Conservation (phyloP, 2,113 vertebrate genomes). For the Erythrocebus patas region DNA sequence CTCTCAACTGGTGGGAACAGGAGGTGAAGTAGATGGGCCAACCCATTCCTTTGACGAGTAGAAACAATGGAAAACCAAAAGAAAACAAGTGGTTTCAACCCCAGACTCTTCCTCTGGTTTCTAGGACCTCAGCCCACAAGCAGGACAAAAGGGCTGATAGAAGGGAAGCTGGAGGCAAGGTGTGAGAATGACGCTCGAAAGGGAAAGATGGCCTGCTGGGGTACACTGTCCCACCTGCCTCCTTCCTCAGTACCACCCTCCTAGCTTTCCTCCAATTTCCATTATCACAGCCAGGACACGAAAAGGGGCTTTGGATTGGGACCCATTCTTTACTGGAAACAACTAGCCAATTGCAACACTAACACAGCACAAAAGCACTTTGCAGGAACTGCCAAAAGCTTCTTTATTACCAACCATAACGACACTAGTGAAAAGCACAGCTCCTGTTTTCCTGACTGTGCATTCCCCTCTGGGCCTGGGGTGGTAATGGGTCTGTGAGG, state of each 20-base stretch:
- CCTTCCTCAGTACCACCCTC: not conserved
- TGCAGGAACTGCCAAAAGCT: constrained; percentile 33
- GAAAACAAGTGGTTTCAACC: constrained; percentile 19
- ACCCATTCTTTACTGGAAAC: constrained; percentile 48
- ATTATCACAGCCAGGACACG: not conserved
- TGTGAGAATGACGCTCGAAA: not conserved
- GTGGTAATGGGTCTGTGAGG: not conserved
- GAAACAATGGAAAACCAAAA: constrained; percentile 7
- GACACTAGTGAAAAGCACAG: not conserved
- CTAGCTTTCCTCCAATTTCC: not conserved
- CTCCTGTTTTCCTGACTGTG: not conserved
- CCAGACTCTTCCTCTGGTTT: not conserved
- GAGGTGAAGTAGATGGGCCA: not conserved
- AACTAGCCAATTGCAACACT: constrained; percentile 24
- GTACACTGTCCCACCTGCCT: not conserved
- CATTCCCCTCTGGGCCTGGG: not conserved
- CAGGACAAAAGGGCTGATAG: not conserved
- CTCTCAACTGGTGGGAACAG: not conserved
- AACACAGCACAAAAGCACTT: constrained; percentile 41
- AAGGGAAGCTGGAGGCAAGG: not conserved
- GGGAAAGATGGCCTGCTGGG: not conserved
- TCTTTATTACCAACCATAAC: not conserved
- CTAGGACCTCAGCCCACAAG: not conserved
- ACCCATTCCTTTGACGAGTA: not conserved
- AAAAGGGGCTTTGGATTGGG: not conserved